Evolutionary conservation across 2,113 vertebrate species (phyloP).

Genomic region (Coturnix japonica): DNA sequence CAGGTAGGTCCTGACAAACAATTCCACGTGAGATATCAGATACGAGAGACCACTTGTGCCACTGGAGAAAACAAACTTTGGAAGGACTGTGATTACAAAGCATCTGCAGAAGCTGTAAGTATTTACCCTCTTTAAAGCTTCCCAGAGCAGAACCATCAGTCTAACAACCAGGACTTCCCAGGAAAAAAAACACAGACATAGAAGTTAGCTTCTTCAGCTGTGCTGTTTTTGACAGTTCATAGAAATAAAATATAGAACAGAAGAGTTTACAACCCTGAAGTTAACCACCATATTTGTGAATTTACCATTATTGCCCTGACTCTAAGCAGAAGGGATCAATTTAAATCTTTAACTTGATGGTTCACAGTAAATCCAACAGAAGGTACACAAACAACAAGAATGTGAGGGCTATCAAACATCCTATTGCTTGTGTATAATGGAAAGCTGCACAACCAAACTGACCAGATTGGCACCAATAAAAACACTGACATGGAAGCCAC

Average conservation of each 20-base stretch:
- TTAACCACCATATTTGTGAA: background rate
- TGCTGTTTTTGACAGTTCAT: background rate
- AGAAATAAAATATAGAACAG: background rate
- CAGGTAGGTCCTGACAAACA: conserved; percentile 75
- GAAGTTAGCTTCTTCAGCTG: background rate
- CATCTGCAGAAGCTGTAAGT: conserved; percentile 72
- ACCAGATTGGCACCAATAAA: background rate
- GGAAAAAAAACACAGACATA: background rate
- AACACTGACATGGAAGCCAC: background rate
- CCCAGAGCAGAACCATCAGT: background rate
- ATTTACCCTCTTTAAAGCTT: background rate
- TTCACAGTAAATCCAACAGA: background rate
- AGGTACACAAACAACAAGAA: background rate
- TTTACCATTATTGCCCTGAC: background rate
- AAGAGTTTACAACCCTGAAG: background rate
- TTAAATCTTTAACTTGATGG: background rate
- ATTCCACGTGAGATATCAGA: conserved; percentile 79
- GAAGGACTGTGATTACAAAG: conserved; percentile 84
- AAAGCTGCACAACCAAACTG: background rate
- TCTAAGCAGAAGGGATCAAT: background rate
- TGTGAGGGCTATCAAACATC: background rate
- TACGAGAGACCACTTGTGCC: conserved; percentile 80
- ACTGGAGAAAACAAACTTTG: conserved; percentile 74
- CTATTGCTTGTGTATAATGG: background rate
- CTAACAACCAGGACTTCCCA: background rate